A percentile compares a stretch with the other conserved stretches of the same genome.
Conservation (phyloP, 2,888 invertebrate genomes). For the Melanotus villosus region DNA sequence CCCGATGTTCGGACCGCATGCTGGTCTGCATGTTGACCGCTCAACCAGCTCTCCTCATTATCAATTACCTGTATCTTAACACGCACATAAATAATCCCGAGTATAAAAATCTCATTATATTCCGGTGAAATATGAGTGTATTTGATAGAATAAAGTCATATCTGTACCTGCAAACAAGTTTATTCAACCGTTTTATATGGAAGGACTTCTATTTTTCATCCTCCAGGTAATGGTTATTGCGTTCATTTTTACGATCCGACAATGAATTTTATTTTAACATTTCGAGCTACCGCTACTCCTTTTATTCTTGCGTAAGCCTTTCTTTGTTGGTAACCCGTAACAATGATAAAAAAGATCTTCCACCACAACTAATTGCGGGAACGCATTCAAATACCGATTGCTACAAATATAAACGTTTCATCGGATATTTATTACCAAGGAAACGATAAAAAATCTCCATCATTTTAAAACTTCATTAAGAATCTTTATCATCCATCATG, state of each 20-base stretch:
- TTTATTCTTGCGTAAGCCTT: neutral
- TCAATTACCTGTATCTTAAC: conserved; percentile 65
- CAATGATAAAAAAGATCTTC: no score
- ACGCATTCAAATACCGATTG: no score
- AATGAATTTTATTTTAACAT: conserved; percentile 32
- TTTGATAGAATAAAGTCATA: conserved; percentile 60
- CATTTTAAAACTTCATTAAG: no score
- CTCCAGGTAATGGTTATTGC: conserved; percentile 35
- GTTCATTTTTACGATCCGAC: conserved; percentile 34
- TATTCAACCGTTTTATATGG: conserved; percentile 34
- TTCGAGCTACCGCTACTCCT: conserved; percentile 26
- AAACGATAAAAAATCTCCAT: no score
- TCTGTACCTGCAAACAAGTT: conserved; percentile 49
- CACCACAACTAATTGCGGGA: no score
- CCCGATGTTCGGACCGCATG: conserved; percentile 48
- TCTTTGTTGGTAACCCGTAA: neutral
- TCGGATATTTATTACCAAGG: no score
- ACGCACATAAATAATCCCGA: conserved; percentile 63
- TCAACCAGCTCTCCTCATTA: conserved; percentile 57
- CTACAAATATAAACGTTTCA: no score
- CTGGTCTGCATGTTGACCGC: conserved; percentile 51
- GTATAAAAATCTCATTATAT: conserved; percentile 64
- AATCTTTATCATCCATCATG: no score
- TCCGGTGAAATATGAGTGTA: conserved; percentile 63
- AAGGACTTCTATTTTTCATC: conserved; percentile 35